Conservation (phyloP, 2,888 invertebrate species). For the Coelopa pilipes region DNA sequence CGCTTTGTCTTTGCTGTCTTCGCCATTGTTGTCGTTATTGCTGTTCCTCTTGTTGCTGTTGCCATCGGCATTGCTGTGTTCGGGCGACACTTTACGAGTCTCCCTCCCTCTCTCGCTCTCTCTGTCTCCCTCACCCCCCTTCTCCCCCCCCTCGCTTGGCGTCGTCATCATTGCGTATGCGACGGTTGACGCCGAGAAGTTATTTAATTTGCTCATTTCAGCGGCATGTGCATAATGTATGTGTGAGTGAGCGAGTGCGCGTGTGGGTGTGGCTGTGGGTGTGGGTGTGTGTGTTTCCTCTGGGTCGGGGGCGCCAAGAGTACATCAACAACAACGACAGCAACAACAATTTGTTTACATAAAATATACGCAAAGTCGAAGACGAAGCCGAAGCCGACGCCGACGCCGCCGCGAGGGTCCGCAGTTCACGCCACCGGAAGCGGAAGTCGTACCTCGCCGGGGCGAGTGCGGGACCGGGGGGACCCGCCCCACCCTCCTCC, state of each 20-base stretch:
- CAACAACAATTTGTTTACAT: slow-evolving; percentile 10
- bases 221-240: no score
- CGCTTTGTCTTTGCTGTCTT: no score
- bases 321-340: neutral
- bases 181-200: neutral
- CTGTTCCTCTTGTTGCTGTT: no score
- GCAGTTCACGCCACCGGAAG: slow-evolving; percentile 6
- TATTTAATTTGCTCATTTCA: slow-evolving; percentile 14
- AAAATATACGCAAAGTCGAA: neutral
- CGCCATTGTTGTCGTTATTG: no score
- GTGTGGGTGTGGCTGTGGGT: neutral
- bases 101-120: no score
- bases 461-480: neutral
- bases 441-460: neutral
- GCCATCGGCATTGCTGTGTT: no score
- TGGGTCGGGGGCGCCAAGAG: no score
- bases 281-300: neutral
- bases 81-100: no score
- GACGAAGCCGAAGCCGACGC: no score
- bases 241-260: no score
- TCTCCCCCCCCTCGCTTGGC: neutral
- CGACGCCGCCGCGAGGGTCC: no score
- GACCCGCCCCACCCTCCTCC: neutral
- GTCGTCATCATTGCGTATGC: neutral
- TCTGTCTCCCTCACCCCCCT: no score